Base-by-base conservation (phyloP, 37 sponge, comb jelly and placozoan genomes). In the Cladorhizidae sp. region DNA sequence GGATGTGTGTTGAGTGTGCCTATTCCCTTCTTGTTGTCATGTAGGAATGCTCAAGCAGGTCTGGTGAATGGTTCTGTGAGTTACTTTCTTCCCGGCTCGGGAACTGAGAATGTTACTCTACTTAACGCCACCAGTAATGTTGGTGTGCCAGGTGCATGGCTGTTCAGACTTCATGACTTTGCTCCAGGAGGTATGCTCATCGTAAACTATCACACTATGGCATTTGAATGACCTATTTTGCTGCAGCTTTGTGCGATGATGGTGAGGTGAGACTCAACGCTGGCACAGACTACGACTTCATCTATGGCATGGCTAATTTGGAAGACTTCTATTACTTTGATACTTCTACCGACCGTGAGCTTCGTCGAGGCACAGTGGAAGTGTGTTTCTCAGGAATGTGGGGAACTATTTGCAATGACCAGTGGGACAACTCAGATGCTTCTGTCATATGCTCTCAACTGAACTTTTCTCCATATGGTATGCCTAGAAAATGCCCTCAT, bases 351-450 rank as follows among this genome's bases (percentile, higher is more conserved):
- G n/a, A n/a, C n/a, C n/a, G n/a, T n/a, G n/a, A n/a, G n/a, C n/a
- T n/a, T n/a, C n/a, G n/a, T n/a, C n/a, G n/a, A 33, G 83, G 83
- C 23, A 74, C 75, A 67, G 83, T 83, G 28, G 83, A 83, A 38
- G 75, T 83, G 33, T 83, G 83, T 50, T 8, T 65, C 0, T 52
- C 67, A 54, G 83, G 83, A 64, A 74, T 55, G 12, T 83, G 74
- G 33, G 83, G 83, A 32, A 54, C 83, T 33, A 67, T 83, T 32
- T 83, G 83, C 42, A 39, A 65, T 35, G 41, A 74, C 28, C 20
- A 36, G 17, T 83, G 83, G 83, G 67, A 54, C 40, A 28, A 83
- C 36, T 23, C 3, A 41, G 75, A 74, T 74, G 83, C 83, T 40
- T 74, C 83, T 74, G 75, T 83, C 1, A 67, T 83, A 18, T 83